A percentile compares a stretch with the other conserved stretches of the same genome.
phyloP scores from a whole-genome alignment of 2,888 invertebrate genomes.

The Iphiclides podalirius region DNA sequence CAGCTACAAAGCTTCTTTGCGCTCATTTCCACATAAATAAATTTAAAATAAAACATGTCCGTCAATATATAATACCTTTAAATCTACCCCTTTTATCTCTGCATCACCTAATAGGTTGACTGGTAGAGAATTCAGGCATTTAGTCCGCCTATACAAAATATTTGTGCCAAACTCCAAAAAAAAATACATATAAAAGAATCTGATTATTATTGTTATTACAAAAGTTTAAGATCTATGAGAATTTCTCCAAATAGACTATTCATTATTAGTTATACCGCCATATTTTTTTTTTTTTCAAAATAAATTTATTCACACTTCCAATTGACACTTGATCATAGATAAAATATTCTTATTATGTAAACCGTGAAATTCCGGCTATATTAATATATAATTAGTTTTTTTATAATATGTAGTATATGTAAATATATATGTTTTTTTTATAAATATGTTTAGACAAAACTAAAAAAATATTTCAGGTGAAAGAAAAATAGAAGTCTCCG shows the following conservation, averaged over 20 bases:
- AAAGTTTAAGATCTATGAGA: constrained; percentile 28
- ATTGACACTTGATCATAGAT: constrained; percentile 26
- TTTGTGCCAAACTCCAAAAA: too few species aligned
- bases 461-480: constrained; percentile 60
- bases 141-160: constrained; percentile 24
- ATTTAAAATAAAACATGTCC: too few species aligned
- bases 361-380: constrained; percentile 57
- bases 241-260: too few species aligned
- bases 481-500: constrained; percentile 36
- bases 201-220: too few species aligned
- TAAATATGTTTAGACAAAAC: constrained; percentile 7
- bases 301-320: constrained; percentile 31
- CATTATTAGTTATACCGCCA: too few species aligned
- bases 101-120: too few species aligned
- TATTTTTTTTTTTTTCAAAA: too few species aligned
- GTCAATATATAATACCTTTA: too few species aligned
- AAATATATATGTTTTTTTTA: constrained; percentile 7
- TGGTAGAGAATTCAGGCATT: too few species aligned
- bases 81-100: too few species aligned
- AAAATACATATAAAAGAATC: too few species aligned
- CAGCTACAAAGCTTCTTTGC: constrained; percentile 64
- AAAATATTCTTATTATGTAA: constrained; percentile 35
- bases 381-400: constrained; percentile 32
- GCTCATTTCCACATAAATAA: constrained; percentile 38
- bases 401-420: constrained; percentile 25